Evolutionary conservation across 2,797 vertebrate species (phyloP).

Genomic region (Antennarius maculatus): DNA sequence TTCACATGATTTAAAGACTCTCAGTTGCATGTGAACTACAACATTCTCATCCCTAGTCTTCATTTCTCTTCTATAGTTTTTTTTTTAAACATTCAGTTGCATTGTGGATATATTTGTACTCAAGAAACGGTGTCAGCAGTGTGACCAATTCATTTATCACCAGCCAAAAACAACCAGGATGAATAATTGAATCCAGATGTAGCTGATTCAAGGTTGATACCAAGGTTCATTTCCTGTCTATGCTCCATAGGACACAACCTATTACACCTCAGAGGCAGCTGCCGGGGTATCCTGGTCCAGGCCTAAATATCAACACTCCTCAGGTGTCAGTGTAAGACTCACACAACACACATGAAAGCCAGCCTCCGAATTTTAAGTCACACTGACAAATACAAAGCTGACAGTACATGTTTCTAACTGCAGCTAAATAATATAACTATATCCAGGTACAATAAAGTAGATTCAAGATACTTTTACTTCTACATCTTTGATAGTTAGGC

Average conservation of each 20-base stretch:
- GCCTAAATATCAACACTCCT: constrained; percentile 92
- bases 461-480: not conserved
- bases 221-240: constrained; percentile 99
- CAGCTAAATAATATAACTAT: not conserved
- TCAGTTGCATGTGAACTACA: constrained; percentile 45
- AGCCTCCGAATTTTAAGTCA: constrained; percentile 11
- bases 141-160: constrained; percentile 98
- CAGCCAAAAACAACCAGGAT: constrained; percentile 89
- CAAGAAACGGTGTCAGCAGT: constrained; percentile 85
- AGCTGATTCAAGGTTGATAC: constrained; percentile 93
- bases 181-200: constrained; percentile 97
- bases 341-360: constrained; percentile 52
- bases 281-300: constrained; percentile 81
- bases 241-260: constrained; percentile 96
- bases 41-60: not conserved
- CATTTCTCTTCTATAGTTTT: not conserved
- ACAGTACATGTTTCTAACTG: not conserved
- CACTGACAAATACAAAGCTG: not conserved
- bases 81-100: constrained; percentile 46
- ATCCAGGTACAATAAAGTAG: not conserved
- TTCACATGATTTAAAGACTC: constrained; percentile 20
- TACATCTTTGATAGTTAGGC: not conserved
- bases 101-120: constrained; percentile 76
- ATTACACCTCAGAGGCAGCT: constrained; percentile 95
- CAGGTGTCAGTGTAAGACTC: constrained; percentile 76